phyloP scores from a whole-genome alignment of 1,140 invertebrate genomes.

The Drosophila sulfurigaster region DNA sequence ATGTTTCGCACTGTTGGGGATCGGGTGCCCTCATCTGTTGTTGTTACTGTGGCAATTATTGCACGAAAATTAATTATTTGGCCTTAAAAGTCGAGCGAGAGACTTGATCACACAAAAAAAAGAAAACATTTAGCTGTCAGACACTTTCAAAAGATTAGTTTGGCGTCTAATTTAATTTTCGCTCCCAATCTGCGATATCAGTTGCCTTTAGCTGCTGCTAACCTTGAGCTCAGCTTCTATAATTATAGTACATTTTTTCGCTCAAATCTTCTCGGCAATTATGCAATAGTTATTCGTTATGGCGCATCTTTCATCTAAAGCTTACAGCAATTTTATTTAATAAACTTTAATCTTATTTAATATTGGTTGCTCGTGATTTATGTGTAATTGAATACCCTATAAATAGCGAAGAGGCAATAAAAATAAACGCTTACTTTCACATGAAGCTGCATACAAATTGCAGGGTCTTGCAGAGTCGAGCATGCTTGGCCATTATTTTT shows the following conservation, averaged over 20 bases:
- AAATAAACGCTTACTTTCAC: too few relatives aligned
- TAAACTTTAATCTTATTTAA: background rate
- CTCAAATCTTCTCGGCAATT: constrained; percentile 2
- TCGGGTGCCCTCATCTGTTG: constrained; percentile 44
- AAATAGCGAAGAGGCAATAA: background rate
- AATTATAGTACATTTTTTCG: too few relatives aligned
- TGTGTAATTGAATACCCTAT: background rate
- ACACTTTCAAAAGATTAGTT: constrained; percentile 75
- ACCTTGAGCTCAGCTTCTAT: constrained; percentile 48
- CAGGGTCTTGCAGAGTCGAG: background rate
- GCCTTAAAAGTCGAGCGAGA: constrained; percentile 58
- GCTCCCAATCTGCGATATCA: constrained; percentile 63
- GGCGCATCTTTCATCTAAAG: background rate
- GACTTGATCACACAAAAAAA: background rate
- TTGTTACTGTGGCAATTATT: constrained; percentile 54
- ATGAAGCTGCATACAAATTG: background rate
- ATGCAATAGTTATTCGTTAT: background rate
- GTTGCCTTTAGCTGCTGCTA: constrained; percentile 8
- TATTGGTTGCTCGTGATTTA: background rate
- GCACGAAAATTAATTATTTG: constrained; percentile 70
- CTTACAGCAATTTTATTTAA: background rate
- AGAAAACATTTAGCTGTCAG: constrained; percentile 40
- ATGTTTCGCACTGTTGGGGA: constrained; percentile 40
- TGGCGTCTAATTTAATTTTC: constrained; percentile 63
- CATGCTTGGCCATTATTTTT: constrained; percentile 7